phyloP scores from a whole-genome alignment of 2,113 vertebrate species.

The Pangasianodon gigas region DNA sequence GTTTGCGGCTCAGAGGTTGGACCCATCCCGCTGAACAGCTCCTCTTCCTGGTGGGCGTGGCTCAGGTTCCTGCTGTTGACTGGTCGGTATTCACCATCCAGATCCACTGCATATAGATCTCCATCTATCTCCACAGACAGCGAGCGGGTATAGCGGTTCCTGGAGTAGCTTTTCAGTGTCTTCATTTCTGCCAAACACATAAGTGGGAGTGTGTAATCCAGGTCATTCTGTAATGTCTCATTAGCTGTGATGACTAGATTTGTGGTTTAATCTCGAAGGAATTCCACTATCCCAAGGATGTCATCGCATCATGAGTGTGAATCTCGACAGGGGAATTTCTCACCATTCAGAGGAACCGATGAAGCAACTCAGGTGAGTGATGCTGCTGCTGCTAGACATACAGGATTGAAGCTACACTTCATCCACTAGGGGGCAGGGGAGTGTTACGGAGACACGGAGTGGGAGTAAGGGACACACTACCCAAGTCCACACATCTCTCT shows the following conservation, averaged over 20 bases:
- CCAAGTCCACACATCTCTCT: not conserved
- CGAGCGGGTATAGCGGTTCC: slow-evolving; percentile 83
- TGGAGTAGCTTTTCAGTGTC: slow-evolving; percentile 76
- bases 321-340: not conserved
- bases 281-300: not conserved
- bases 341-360: not conserved
- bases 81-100: slow-evolving; percentile 68
- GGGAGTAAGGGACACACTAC: not conserved
- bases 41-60: slow-evolving; percentile 73
- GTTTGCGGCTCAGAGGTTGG: slow-evolving; percentile 64
- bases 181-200: slow-evolving; percentile 81
- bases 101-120: slow-evolving; percentile 64
- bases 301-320: not conserved
- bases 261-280: not conserved
- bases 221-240: not conserved
- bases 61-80: slow-evolving; percentile 72
- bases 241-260: not conserved
- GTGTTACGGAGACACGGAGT: not conserved
- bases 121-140: slow-evolving; percentile 72
- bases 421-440: slow-evolving; percentile 29
- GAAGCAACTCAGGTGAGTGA: not conserved
- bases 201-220: not conserved
- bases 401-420: not conserved
- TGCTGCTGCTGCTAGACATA: not conserved
- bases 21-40: slow-evolving; percentile 86